phyloP scores from a whole-genome alignment of 2,888 invertebrate species.

The Mechanitis messenoides region DNA sequence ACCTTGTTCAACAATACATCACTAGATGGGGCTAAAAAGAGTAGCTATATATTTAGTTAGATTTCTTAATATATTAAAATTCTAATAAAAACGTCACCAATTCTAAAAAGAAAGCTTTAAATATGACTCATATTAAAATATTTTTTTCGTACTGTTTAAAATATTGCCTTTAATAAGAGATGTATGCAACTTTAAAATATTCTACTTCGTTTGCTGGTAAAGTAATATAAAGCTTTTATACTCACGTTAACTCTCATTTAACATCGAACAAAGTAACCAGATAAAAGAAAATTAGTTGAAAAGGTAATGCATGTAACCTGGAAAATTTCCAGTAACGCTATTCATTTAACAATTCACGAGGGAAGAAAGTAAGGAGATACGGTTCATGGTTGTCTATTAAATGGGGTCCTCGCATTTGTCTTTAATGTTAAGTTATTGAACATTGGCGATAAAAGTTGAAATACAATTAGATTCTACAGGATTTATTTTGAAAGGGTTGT shows the following conservation, averaged over 20 bases:
- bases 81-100: too few relatives aligned
- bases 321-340: constrained; percentile 11
- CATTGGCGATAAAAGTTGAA: constrained; percentile 3
- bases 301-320: constrained; percentile 17
- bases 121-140: too few relatives aligned
- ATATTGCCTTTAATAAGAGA: neutral
- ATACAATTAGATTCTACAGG: neutral
- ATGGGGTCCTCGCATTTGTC: constrained; percentile 13
- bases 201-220: neutral
- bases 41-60: too few relatives aligned
- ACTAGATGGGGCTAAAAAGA: too few relatives aligned
- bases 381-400: constrained; percentile 8
- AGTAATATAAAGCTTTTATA: neutral
- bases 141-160: too few relatives aligned
- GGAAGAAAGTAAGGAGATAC: constrained; percentile 17
- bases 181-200: neutral
- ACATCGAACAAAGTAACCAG: constrained; percentile 17
- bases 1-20: too few relatives aligned
- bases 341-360: constrained; percentile 21
- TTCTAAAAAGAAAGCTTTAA: too few relatives aligned
- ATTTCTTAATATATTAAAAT: too few relatives aligned
- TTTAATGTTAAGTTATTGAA: constrained; percentile 13
- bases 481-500: too few relatives aligned
- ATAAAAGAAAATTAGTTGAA: constrained; percentile 23
- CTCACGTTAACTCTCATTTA: constrained; percentile 17